These are phyloP conservation scores for Lumbricus terrestris DNA, from an alignment of 2,888 invertebrate species.

Conservation along the genomic window DNA sequence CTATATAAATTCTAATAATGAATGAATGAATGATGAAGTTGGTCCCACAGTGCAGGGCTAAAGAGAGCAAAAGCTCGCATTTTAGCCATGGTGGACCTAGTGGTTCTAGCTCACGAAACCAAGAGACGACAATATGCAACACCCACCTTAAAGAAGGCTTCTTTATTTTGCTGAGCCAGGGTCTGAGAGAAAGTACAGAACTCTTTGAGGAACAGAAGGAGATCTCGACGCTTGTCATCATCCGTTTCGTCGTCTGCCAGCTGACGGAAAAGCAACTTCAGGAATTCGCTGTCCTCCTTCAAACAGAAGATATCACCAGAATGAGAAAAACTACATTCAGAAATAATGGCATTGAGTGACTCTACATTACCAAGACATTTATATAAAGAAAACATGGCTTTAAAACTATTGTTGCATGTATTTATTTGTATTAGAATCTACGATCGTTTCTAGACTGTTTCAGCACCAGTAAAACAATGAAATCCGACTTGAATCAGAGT, in stretches of 20 bases:
- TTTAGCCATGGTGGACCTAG: no score
- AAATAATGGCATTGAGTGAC: not conserved
- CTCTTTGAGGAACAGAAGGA: constrained; percentile 95
- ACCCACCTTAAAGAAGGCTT: constrained; percentile 85
- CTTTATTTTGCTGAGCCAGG: constrained; percentile 92
- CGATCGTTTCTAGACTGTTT: not conserved
- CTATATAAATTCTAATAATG: no score
- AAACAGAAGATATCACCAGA: constrained; percentile 23
- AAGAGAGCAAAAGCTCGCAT: no score
- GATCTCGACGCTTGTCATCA: constrained; percentile 81
- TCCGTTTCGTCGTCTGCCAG: constrained; percentile 85
- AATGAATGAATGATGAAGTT: no score
- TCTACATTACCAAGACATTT: not conserved
- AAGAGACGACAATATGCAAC: no score
- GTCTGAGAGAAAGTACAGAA: constrained; percentile 99
- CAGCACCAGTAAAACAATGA: not conserved
- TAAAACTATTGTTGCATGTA: not conserved
- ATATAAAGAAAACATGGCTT: no score
- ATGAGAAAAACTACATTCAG: not conserved
- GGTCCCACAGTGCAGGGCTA: no score
- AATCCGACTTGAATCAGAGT: not conserved
- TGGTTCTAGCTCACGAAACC: no score
- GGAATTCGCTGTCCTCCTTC: constrained; percentile 94
- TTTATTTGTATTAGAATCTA: not conserved
- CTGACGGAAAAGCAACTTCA: constrained; percentile 89